These are phyloP conservation scores for Melanostigma gelatinosum DNA, from an alignment of 2,113 vertebrate genomes.

Conservation along the genomic window DNA sequence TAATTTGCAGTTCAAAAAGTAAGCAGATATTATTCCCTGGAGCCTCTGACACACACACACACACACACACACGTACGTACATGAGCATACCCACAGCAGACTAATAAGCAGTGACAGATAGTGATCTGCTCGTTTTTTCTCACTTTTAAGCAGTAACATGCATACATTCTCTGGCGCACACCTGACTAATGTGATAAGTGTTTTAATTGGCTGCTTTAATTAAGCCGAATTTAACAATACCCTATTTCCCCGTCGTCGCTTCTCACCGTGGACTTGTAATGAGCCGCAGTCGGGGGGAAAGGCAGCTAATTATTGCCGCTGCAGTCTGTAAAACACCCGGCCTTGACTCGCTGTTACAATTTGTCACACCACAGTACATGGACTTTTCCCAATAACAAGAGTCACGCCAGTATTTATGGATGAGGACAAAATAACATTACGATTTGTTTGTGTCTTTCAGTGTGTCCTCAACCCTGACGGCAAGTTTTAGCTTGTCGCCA, in stretches of 20 bases:
- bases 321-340: conserved; percentile 44
- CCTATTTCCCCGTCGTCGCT: conserved; percentile 46
- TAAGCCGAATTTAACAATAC: conserved; percentile 69
- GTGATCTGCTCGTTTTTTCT: conserved; percentile 52
- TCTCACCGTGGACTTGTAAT: conserved; percentile 63
- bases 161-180: conserved; percentile 65
- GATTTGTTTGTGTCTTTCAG: neutral
- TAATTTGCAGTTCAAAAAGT: conserved; percentile 50
- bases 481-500: neutral
- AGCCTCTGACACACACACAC: conserved; percentile 31
- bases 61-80: conserved; percentile 14
- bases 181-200: conserved; percentile 68
- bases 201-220: conserved; percentile 77
- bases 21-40: conserved; percentile 43
- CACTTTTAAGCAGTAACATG: conserved; percentile 65
- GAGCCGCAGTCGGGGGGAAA: conserved; percentile 57
- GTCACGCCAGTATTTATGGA: neutral
- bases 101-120: conserved; percentile 64
- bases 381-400: neutral
- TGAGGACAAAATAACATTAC: neutral
- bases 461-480: neutral
- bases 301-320: conserved; percentile 57
- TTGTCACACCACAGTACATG: conserved; percentile 16
- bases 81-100: conserved; percentile 27
- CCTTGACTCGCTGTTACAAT: conserved; percentile 32